Evolutionary conservation across 92 coral and sea anemone species (phyloP).

Genomic region (Meandrina meandrites): DNA sequence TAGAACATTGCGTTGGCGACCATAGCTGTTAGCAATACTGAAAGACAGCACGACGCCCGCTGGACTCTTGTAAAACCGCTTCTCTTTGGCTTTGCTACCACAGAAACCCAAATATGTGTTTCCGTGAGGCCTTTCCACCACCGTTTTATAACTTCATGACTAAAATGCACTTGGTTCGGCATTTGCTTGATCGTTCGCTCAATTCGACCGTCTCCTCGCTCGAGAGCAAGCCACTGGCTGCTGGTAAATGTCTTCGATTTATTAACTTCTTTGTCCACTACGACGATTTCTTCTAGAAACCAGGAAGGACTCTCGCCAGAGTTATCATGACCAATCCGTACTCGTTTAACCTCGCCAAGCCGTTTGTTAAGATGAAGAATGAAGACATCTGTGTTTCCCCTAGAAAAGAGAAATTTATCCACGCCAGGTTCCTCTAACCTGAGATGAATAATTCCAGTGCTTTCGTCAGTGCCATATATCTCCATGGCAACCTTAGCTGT

Average conservation of each 20-base stretch:
- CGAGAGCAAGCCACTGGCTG: conserved; percentile 53
- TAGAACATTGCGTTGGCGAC: conserved; percentile 71
- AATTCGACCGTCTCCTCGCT: conserved; percentile 46
- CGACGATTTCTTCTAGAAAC: conserved; percentile 50
- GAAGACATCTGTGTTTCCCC: conserved; percentile 57
- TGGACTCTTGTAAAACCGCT: conserved; percentile 53
- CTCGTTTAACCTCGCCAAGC: conserved; percentile 40
- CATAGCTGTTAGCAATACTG: conserved; percentile 61
- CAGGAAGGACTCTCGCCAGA: conserved; percentile 58
- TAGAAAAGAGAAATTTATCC: conserved; percentile 34
- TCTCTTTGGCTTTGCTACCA: conserved; percentile 44
- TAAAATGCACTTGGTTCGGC: conserved; percentile 11
- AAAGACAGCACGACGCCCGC: conserved; percentile 62
- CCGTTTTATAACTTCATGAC: conserved; percentile 25
- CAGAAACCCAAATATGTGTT: conserved; percentile 64
- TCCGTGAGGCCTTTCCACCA: conserved; percentile 59
- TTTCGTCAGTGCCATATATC: conserved; percentile 37
- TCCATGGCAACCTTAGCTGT: conserved; percentile 49
- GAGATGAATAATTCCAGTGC: conserved; percentile 28
- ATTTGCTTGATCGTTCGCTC: conserved; percentile 31
- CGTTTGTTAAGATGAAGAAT: conserved; percentile 22
- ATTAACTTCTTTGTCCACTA: conserved; percentile 35
- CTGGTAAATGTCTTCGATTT: conserved; percentile 39
- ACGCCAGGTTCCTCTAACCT: neutral
- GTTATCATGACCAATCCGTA: conserved; percentile 63